Evolutionary conservation across 2,113 vertebrate species (phyloP), one percentile per base, ranked within the genome.

Genomic region (Odontesthes bonariensis): DNA sequence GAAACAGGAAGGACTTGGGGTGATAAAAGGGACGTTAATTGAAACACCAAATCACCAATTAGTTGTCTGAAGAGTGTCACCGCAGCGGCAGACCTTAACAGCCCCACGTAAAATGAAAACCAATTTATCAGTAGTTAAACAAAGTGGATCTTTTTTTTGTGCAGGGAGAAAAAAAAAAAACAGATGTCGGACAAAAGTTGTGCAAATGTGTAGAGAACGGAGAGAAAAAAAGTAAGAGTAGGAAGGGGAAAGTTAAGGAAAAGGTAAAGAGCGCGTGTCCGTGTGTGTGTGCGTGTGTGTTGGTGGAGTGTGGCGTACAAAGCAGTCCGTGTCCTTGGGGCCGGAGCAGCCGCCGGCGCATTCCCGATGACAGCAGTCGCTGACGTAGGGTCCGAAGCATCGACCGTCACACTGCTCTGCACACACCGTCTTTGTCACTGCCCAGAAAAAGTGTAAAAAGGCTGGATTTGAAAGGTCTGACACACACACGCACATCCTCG

Each of bases 301-400:
- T 27, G 27, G 27, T 27, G 27, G 27, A 27, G 27, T 27, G 27
- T 27, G 27, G 27, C 97, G 0, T 96, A 99, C 98, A 32, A 98
- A 99, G 93, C 98, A 99, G 82, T 99, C 97, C 0, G 96, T 98
- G 93, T 99, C 97, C 92, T 98, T 99, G 8, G 97, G 97, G 83
- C 97, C 98, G 0, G 93, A 96, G 81, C 98, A 99, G 84, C 98
- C 98, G 13, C 97, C 98, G 0, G 97, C 98, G 1, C 98, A 99
- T 83, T 98, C 97, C 1, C 97, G 94, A 75, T 99, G 97, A 87
- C 97, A 99, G 91, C 98, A 99, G 94, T 99, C 96, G 0, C 97
- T 99, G 90, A 99, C 96, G 19, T 97, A 99, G 20, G 97, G 96
- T 52, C 98, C 97, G 0, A 97, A 99, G 92, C 98, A 99, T 63